Conservation (phyloP, 1,140 invertebrate genomes). For the Temnothorax longispinosus region DNA sequence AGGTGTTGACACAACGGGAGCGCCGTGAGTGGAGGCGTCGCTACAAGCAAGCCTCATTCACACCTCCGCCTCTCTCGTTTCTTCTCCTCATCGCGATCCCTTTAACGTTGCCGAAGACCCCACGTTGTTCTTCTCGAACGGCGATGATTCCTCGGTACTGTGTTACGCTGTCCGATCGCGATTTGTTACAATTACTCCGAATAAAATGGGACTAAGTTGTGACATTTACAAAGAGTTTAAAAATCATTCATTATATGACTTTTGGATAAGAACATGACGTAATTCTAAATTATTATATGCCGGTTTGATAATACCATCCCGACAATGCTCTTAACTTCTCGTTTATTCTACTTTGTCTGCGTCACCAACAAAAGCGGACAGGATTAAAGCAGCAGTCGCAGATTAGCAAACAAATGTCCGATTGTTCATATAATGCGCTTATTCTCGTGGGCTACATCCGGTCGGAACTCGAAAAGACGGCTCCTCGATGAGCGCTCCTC, state of each 20-base stretch:
- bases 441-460: constrained; percentile 45
- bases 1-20: constrained; percentile 79
- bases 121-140: constrained; percentile 12
- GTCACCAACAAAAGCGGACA: constrained; percentile 12
- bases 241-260: background rate
- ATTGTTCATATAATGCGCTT: constrained; percentile 54
- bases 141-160: background rate
- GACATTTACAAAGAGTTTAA: background rate
- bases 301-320: background rate
- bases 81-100: constrained; percentile 60
- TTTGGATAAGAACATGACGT: background rate
- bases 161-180: background rate
- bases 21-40: constrained; percentile 75
- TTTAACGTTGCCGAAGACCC: constrained; percentile 36
- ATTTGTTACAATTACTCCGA: background rate
- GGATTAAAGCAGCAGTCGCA: constrained; percentile 45
- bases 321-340: background rate
- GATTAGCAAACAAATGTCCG: constrained; percentile 52
- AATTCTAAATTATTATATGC: background rate
- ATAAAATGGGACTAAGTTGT: background rate
- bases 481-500: background rate
- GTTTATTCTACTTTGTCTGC: constrained; percentile 10
- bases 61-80: constrained; percentile 79
- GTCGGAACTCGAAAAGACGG: constrained; percentile 26
- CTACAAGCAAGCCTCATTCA: constrained; percentile 78